Evolutionary conservation across 2,888 invertebrate genomes (phyloP), one percentile per base, ranked within the genome.

Genomic region (Sminthurinus aureus): DNA sequence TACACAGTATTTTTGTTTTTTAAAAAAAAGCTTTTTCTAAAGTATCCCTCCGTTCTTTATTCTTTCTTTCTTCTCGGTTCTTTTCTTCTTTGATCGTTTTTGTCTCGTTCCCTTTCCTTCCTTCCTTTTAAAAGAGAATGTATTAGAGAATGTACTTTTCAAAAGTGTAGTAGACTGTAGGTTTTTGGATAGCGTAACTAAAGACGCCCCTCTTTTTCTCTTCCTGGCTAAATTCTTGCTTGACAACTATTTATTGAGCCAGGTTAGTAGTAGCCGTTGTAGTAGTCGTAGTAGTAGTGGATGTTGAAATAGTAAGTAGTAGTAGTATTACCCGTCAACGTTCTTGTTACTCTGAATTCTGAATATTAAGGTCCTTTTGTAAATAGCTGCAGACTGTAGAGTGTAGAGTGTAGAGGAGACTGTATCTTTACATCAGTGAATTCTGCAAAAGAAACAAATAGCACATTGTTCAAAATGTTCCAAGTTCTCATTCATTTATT

Each of bases 231-330:
- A 84, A 85, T 86, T 87, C 85, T 84, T 84, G 87, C 85, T 85
- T 86, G 86, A 86, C 86, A 84, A 85, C 84, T 87, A 85, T 38
- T 38, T 38, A 38, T 87, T 87, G 85, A 83, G 86, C 85, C 86
- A 86, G 87, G 87, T 87, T 87, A 87, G 86, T 79, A 20, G 74
- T 52, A 69, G 67, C 1, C 2, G 71, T 6, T 75, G 76, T 75
- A 58, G 74, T 38, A 38, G 38, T 38, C 22, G 22, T 38, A n/a
- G 79, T 9, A 58, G 51, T 50, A 77, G 77, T 50, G 0, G 51
- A 26, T 58, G 51, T 50, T 51, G 77, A 2, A 0, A 8, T 20
- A 77, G 77, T 50, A 26, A 58, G 51, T 50, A 77, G 77, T 50
- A 0, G 51, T 20, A 77, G 77, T 50, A 75, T 18, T n/a, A 22